A percentile compares a stretch with the other conserved stretches of the same genome.
phyloP scores from a whole-genome alignment of 2,113 vertebrate species.

The Rhinichthys klamathensis region DNA sequence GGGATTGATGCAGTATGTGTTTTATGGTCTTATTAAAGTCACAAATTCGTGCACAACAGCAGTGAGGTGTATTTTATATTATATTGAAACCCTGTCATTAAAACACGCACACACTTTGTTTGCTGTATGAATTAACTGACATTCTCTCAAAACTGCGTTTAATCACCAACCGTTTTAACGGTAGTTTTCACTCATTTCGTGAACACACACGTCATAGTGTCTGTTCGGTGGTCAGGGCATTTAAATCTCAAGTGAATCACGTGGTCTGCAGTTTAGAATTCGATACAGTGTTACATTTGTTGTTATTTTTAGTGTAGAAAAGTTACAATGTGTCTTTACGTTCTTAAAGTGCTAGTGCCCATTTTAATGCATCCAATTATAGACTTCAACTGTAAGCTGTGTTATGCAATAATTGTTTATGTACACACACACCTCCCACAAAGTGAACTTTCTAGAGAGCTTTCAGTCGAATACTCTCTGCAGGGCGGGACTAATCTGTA shows the following conservation, averaged over 20 bases:
- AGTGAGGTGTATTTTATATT: neutral
- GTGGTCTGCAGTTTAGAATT: neutral
- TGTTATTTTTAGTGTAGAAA: neutral
- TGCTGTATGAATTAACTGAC: neutral
- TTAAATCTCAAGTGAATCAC: neutral
- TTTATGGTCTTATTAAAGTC: neutral
- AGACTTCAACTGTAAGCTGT: neutral
- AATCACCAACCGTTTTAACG: neutral
- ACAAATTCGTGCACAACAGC: neutral
- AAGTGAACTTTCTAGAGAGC: slow-evolving; percentile 3
- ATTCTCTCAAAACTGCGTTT: slow-evolving; percentile 7
- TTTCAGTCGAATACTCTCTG: neutral
- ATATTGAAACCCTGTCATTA: neutral
- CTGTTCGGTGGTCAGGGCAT: neutral
- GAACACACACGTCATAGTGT: neutral
- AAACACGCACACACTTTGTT: neutral
- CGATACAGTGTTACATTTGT: neutral
- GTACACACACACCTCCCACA: neutral
- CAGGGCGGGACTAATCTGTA: neutral
- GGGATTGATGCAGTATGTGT: neutral
- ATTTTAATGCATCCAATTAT: neutral
- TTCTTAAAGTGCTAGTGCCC: neutral
- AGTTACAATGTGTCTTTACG: neutral
- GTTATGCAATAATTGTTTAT: neutral
- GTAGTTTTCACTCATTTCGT: too few relatives aligned